Base-by-base conservation (phyloP, 2,113 vertebrate species). In the Odontesthes bonariensis region DNA sequence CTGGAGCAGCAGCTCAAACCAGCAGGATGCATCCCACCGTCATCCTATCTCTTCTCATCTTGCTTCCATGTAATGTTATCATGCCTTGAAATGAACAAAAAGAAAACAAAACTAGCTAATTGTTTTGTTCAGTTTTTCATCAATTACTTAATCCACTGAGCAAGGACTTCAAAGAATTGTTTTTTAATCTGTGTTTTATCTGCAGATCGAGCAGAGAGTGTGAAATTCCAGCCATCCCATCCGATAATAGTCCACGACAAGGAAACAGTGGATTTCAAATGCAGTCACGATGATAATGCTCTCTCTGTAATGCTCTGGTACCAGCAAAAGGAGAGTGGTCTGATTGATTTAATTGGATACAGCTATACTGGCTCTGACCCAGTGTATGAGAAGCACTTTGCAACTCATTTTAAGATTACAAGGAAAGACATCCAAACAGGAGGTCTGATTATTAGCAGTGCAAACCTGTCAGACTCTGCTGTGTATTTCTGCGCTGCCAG, bases 401-500 rank as follows among this genome's bases (percentile, higher is more conserved):
- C 67, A 6, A 10, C 47, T 0, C 11, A 22, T 0, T 89, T 92
- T 44, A 0, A 23, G 1, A 73, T 89, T 1, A 84, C n/a, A 12
- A 87, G 83, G 78, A 0, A 61, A 12, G 2, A 38, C 0, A 0
- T 0, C 0, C 1, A 5, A 9, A 78, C 1, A 8, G 91, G 89
- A 82, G 27, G 33, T n/a, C 84, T 93, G 33, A 77, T 31, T 0
- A 87, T 94, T 27, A 6, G 3, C 49, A 49, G 33, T 0, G 13
- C 70, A 8, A 54, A 1, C 0, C 2, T 2, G 5, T 65, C 81
- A 85, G 78, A 92, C 67, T n/a, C 67, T 85, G 91, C 90, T 76
- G 69, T 91, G 67, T 93, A 91, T 80, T 93, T 89, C 83, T 94
- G 92, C 4, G 92, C 92, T 70, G 91, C 69, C 12, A 92, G 82